Evolutionary conservation across 2,113 vertebrate species (phyloP), one percentile per base, ranked within the genome.

Genomic region (Harpagus bidentatus): DNA sequence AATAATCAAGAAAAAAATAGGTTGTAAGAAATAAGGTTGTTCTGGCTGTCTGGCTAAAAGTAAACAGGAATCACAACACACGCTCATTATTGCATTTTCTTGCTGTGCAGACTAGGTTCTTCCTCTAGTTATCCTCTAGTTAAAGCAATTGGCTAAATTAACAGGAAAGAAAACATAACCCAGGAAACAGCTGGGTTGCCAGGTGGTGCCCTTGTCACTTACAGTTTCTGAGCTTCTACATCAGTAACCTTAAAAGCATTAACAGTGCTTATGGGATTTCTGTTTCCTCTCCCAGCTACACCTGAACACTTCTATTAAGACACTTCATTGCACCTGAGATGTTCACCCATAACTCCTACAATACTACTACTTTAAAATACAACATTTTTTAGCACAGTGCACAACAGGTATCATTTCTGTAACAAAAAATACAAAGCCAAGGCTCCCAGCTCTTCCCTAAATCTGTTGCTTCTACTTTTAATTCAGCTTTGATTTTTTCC

Each of bases 261-360:
- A 59, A 29, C 0, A 0, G n/a, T 21, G 28, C 58, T 73, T 6
- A 8, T 0, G 13, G 43, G 47, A 36, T 21, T 40, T 42, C 38
- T 29, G 9, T 42, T 40, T 17, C 38, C 32, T 62, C 63, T 77
- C 53, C 70, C 62, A 90, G 40, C 52, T 69, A 67, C 71, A 50
- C 34, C 62, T 13, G 10, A 61, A 32, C 19, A 13, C n/a, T 76
- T 36, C 58, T 17, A 5, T 1, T 32, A 38, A 65, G 70, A 79
- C 36, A 29, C 47, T 45, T 38, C 10, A 16, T 55, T 50, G 50
- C 59, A 3, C 12, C 11, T 4, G 36, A 76, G 74, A 21, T 9
- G 47, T 61, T 92, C 63, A 34, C n/a, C 32, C 32, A 1, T 3
- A 59, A 38, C 50, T 62, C 45, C 76, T 42, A 1, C 1, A 56